These are phyloP conservation scores for Hydra vulgaris DNA, from an alignment of 30 jellyfish, hydroid and myxozoan genomes.

Conservation along the genomic window DNA sequence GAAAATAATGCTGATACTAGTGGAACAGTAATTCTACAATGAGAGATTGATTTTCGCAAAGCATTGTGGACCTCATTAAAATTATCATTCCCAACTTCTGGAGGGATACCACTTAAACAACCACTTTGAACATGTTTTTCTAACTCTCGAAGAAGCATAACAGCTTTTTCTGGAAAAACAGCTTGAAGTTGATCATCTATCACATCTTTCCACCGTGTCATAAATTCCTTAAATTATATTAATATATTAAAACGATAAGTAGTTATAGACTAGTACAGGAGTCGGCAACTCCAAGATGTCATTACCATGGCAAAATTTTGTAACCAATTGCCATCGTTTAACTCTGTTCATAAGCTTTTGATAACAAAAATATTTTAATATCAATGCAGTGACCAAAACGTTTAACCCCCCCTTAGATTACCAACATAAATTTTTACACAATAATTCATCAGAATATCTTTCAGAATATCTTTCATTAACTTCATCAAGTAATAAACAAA, in stretches of 20 bases:
- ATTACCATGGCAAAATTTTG: too few species aligned
- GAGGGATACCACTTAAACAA: slow-evolving; percentile 77
- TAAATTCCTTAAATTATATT: slow-evolving; percentile 28
- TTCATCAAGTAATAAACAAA: too few species aligned
- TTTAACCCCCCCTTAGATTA: too few species aligned
- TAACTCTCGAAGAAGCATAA: slow-evolving; percentile 45
- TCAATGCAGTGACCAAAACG: too few species aligned
- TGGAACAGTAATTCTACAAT: slow-evolving; percentile 78
- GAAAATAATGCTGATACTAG: slow-evolving; percentile 82
- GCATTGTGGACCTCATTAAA: slow-evolving; percentile 52
- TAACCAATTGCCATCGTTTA: too few species aligned
- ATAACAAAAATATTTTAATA: too few species aligned
- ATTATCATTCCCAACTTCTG: slow-evolving; percentile 59
- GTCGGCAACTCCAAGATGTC: too few species aligned
- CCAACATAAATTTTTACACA: too few species aligned
- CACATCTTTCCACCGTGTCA: slow-evolving; percentile 67
- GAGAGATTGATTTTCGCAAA: slow-evolving; percentile 58
- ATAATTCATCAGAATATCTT: too few species aligned
- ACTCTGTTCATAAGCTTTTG: too few species aligned
- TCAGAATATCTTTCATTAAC: too few species aligned
- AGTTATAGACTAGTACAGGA: too few species aligned
- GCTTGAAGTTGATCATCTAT: slow-evolving; percentile 60
- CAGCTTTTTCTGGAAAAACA: slow-evolving; percentile 45
- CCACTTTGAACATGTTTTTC: slow-evolving; percentile 72
- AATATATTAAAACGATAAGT: neutral